Percentiles rank a stretch among this genome's conserved stretches.
phyloP scores from a whole-genome alignment of 2,888 invertebrate genomes.

The Pachliopta kotzebuea region DNA sequence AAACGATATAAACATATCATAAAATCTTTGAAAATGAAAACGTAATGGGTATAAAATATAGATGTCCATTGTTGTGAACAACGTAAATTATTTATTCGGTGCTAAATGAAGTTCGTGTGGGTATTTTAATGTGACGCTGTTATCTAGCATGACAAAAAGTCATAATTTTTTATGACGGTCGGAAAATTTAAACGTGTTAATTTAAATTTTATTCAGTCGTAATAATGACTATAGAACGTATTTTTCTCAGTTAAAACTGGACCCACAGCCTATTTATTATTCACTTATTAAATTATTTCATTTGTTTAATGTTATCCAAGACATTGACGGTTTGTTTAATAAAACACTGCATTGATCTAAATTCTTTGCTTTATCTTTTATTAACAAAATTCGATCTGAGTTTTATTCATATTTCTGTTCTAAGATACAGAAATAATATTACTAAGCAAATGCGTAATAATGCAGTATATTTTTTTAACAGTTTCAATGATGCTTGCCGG shows the following conservation, averaged over 20 bases:
- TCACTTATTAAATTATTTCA: not conserved
- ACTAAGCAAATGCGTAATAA: not conserved
- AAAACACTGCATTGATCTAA: too few species aligned
- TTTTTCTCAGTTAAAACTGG: constrained; percentile 2
- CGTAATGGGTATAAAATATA: not conserved
- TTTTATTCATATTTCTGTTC: too few species aligned
- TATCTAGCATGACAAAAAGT: constrained; percentile 28
- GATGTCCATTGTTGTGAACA: not conserved
- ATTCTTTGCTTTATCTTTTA: too few species aligned
- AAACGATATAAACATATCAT: not conserved
- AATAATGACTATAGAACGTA: constrained; percentile 1
- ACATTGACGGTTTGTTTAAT: too few species aligned
- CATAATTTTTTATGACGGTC: constrained; percentile 26
- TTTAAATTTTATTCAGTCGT: constrained; percentile 15
- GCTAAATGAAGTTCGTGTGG: constrained; percentile 23
- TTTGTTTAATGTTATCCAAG: not conserved
- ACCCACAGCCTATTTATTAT: constrained; percentile 1
- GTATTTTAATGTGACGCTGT: constrained; percentile 26
- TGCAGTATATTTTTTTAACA: constrained; percentile 1
- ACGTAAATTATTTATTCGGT: constrained; percentile 20
- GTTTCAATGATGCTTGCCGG: constrained; percentile 52
- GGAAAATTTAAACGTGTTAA: constrained; percentile 26
- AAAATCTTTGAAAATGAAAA: not conserved
- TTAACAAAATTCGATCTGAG: too few species aligned
- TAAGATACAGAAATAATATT: not conserved